Base-by-base conservation (phyloP, 2,888 invertebrate species). In the Drosophila hamatofila region DNA sequence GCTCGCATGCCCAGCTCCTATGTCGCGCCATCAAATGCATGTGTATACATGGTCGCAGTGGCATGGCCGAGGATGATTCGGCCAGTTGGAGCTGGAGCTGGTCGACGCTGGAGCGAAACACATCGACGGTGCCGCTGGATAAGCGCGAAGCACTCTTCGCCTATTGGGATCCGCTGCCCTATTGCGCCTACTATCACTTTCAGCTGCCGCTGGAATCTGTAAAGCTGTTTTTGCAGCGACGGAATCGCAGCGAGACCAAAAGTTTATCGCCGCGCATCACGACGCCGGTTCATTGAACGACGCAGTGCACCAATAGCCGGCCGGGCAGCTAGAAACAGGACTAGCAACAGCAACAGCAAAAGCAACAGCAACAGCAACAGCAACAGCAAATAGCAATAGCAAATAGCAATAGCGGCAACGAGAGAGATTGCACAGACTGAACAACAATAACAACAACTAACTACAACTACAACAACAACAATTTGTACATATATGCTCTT, bases 111-210 rank as follows among this genome's bases (percentile, higher is more conserved):
- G 83, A 86, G 79, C 70, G 83, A 2, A 83, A 67, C 30, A 81
- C 78, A 21, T 75, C 80, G 1, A 70, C 71, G 4, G 81, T 82
- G 33, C 95, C 96, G 41, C 91, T 97, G 79, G 96, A 97, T 87
- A 96, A 96, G 80, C 94, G 96, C 44, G 97, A 97, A 90, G 97
- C 96, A 0, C 93, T 97, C 1, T 97, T 97, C 89, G 94, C 95
- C 7, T 96, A 96, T 88, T 97, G 97, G 97, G 97, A 97, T 90
- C 97, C 97, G 7, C 91, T 97, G 83, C 97, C 97, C 0, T 97
- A 97, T 91, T 97, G 96, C 90, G 97, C 96, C 3, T 97, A 96
- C 91, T 97, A 97, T 92, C 96, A 96, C 91, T 95, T 97, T 83
- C 96, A 97, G 88, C 92, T 96, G 82, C 96, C 97, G 0, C 94